Conservation (phyloP, 30 jellyfish, hydroid and myxozoan species). For the Turritopsis rubra region DNA sequence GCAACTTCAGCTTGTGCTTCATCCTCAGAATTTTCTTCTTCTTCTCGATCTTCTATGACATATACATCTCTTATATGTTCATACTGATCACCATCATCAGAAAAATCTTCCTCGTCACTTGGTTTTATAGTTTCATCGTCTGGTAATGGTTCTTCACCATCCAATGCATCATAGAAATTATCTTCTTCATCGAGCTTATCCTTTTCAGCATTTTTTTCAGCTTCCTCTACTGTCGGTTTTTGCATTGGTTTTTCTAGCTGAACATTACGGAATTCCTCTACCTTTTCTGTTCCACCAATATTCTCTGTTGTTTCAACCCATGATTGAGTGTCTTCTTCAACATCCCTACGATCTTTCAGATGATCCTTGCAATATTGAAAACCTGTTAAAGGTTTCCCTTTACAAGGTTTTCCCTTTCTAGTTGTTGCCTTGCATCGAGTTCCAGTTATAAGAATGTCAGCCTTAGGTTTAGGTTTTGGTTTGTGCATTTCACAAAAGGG, state of each 20-base stretch:
- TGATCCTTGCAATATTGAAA: conserved; percentile 7
- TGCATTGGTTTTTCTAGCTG: not conserved
- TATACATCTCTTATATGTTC: conserved; percentile 19
- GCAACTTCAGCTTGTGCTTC: not conserved
- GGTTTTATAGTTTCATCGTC: not conserved
- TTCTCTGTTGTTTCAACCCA: not conserved
- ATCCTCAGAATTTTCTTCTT: conserved; percentile 8
- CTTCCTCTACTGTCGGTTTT: not conserved
- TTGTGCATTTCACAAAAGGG: conserved; percentile 24
- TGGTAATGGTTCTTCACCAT: conserved; percentile 14
- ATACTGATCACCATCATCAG: conserved; percentile 10
- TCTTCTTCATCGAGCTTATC: not conserved
- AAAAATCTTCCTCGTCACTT: conserved; percentile 3
- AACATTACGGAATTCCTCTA: not conserved
- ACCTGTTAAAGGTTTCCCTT: not conserved
- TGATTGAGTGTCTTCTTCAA: not conserved
- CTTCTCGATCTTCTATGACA: conserved; percentile 21
- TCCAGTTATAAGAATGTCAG: not conserved
- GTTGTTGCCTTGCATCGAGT: not conserved
- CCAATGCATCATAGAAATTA: not conserved
- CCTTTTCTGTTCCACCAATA: not conserved
- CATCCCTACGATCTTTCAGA: not conserved
- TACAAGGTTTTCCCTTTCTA: not conserved
- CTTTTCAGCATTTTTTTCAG: not conserved
- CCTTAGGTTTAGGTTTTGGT: not conserved